Conservation (phyloP, 2,797 vertebrate genomes). For the Cryptoblepharus egeriae region DNA sequence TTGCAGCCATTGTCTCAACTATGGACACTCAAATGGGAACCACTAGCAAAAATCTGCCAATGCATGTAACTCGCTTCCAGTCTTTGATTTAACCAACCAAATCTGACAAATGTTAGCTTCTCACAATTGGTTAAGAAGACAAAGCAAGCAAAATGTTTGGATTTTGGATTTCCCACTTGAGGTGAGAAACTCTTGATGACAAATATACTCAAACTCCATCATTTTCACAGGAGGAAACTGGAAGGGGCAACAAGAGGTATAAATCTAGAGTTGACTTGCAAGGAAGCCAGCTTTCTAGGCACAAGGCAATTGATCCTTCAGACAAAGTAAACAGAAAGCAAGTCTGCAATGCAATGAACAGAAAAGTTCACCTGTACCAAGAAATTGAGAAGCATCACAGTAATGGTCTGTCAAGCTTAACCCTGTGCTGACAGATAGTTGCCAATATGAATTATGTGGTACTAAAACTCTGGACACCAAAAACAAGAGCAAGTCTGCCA, state of each 20-base stretch:
- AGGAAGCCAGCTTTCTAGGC: too few relatives aligned
- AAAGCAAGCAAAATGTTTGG: not conserved
- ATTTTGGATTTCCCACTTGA: not conserved
- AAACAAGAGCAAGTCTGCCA: not conserved
- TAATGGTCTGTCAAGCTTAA: not conserved
- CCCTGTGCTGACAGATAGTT: not conserved
- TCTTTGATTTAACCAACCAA: not conserved
- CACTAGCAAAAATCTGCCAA: not conserved
- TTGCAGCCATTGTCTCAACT: too few relatives aligned
- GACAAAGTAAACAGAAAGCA: too few relatives aligned
- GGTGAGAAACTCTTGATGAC: not conserved
- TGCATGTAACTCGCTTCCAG: not conserved
- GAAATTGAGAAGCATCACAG: not conserved
- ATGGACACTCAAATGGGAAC: not conserved
- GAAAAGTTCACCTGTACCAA: too few relatives aligned
- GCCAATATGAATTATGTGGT: not conserved
- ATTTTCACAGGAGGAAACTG: too few relatives aligned
- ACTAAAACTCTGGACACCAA: not conserved
- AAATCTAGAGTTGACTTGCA: too few relatives aligned
- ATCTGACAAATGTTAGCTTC: not conserved
- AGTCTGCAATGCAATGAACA: too few relatives aligned
- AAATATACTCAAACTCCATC: not conserved
- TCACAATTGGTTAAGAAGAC: not conserved
- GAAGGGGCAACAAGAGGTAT: too few relatives aligned
- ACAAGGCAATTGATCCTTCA: too few relatives aligned